Percentiles rank a stretch among this genome's conserved stretches.
Conservation (phyloP, 2,888 invertebrate species). For the Phasia obesa region DNA sequence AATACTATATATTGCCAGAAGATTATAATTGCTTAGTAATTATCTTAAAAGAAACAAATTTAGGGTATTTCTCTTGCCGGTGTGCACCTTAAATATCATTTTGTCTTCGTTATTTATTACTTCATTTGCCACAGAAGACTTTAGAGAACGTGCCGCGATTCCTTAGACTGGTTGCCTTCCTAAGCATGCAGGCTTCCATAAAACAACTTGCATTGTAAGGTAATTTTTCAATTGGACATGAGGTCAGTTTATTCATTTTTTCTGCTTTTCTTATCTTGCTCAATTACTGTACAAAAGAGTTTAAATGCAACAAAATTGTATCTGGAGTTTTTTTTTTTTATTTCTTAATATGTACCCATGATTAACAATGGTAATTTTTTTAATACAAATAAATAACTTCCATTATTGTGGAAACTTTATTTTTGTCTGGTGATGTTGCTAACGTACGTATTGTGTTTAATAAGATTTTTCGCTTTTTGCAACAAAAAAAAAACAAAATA, state of each 20-base stretch:
- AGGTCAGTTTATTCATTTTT: slow-evolving; percentile 53
- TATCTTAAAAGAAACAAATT: background rate
- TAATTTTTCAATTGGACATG: slow-evolving; percentile 64
- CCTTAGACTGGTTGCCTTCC: slow-evolving; percentile 26
- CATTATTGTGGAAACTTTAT: slow-evolving; percentile 10
- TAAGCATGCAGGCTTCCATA: slow-evolving; percentile 3
- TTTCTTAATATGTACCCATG: slow-evolving; percentile 12
- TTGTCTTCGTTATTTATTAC: background rate
- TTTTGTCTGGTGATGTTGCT: slow-evolving; percentile 20
- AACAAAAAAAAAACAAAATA: too few relatives aligned
- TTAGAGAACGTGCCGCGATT: slow-evolving; percentile 63
- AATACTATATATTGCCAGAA: too few relatives aligned
- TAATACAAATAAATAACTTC: slow-evolving; percentile 25
- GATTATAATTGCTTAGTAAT: too few relatives aligned
- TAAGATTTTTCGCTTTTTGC: background rate
- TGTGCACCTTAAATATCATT: background rate
- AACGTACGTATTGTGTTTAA: slow-evolving; percentile 23
- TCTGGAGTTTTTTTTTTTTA: background rate
- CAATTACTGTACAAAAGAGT: slow-evolving; percentile 70
- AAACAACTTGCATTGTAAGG: slow-evolving; percentile 48
- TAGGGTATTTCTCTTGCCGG: background rate
- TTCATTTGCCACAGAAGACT: slow-evolving; percentile 55
- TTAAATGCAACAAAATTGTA: slow-evolving; percentile 51
- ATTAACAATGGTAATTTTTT: slow-evolving; percentile 65
- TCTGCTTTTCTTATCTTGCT: slow-evolving; percentile 56